Evolutionary conservation across 2,888 invertebrate genomes (phyloP).

Genomic region (Nephrotoma flavescens): DNA sequence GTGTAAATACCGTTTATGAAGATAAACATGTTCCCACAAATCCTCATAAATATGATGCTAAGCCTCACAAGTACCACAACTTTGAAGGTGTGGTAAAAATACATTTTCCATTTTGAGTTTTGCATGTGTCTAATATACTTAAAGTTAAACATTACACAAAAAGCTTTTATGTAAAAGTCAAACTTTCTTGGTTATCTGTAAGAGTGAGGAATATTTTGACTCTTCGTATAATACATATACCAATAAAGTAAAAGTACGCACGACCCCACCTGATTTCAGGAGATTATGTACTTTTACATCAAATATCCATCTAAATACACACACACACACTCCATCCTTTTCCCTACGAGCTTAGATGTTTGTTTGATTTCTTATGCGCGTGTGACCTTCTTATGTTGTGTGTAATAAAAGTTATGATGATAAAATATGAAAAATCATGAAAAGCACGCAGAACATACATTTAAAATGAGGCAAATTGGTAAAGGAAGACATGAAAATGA

Average conservation of each 20-base stretch:
- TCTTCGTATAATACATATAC: not conserved
- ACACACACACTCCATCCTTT: not conserved
- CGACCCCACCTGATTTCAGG: not conserved
- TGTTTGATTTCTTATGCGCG: not conserved
- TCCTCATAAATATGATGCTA: not conserved
- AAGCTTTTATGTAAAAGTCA: not conserved
- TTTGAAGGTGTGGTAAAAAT: not conserved
- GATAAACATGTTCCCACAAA: not conserved
- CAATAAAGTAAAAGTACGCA: not conserved
- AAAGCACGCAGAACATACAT: not conserved
- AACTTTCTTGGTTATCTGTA: not conserved
- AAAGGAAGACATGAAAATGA: not conserved
- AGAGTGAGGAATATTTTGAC: not conserved
- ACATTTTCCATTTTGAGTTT: not conserved
- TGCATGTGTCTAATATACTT: not conserved
- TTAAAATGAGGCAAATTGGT: not conserved
- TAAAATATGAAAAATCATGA: not conserved
- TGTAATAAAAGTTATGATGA: not conserved
- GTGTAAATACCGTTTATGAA: not conserved
- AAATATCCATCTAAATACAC: not conserved
- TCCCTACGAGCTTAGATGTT: not conserved
- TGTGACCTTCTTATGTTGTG: not conserved
- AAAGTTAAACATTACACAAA: not conserved
- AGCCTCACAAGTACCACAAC: not conserved
- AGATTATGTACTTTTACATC: not conserved